Conservation (phyloP, 2,797 vertebrate species). For the Dicrostonyx torquatus region DNA sequence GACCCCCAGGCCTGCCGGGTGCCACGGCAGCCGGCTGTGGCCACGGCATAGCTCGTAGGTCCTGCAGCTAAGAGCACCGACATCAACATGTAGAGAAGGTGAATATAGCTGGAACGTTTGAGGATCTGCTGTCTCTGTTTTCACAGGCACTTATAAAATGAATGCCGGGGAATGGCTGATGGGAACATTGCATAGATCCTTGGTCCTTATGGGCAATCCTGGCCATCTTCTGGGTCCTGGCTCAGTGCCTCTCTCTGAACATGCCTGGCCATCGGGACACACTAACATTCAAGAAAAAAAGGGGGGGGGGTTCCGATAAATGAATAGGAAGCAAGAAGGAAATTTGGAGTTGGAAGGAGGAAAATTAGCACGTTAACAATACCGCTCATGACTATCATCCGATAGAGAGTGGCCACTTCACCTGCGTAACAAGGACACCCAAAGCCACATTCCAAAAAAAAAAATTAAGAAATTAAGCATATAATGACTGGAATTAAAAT, state of each 20-base stretch:
- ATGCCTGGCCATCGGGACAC: background rate
- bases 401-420: background rate
- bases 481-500: background rate
- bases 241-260: rapidly evolving
- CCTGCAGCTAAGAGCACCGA: rapidly evolving
- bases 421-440: too few species aligned
- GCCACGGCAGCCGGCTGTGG: rapidly evolving
- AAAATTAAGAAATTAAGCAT: background rate
- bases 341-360: too few species aligned
- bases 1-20: rapidly evolving
- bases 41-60: rapidly evolving
- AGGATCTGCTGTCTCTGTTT: background rate
- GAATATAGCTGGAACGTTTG: background rate
- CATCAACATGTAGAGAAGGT: rapidly evolving
- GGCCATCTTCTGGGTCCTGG: rapidly evolving
- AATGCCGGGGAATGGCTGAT: background rate
- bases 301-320: background rate
- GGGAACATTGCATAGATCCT: too few species aligned
- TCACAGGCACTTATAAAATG: background rate
- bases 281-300: background rate
- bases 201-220: background rate
- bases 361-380: background rate
- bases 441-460: background rate
- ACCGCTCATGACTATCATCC: too few species aligned
- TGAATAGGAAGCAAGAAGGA: background rate